Evolutionary conservation across 2,797 vertebrate species (phyloP).

Genomic region (Labroides dimidiatus): DNA sequence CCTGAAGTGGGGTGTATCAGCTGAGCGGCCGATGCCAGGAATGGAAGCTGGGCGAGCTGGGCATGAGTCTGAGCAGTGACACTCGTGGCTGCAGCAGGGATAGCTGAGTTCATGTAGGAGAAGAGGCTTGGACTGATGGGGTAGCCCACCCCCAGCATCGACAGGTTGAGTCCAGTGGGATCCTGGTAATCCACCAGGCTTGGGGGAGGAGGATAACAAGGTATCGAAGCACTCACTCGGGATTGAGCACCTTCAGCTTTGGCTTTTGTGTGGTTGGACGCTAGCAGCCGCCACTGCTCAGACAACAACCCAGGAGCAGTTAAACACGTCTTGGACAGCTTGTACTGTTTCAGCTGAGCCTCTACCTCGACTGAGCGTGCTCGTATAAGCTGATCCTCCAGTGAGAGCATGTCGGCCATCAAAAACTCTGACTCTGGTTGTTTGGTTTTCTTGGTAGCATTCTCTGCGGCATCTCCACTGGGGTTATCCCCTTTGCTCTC

Average conservation of each 20-base stretch:
- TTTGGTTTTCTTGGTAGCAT: slow-evolving; percentile 73
- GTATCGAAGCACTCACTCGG: slow-evolving; percentile 78
- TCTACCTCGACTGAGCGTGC: slow-evolving; percentile 87
- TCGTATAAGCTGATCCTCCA: slow-evolving; percentile 86
- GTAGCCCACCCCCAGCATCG: slow-evolving; percentile 92
- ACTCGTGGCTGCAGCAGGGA: slow-evolving; percentile 70
- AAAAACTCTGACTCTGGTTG: slow-evolving; percentile 85
- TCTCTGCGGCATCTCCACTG: slow-evolving; percentile 48
- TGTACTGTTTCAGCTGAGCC: slow-evolving; percentile 86
- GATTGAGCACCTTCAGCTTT: slow-evolving; percentile 74
- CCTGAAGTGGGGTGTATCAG: slow-evolving; percentile 84
- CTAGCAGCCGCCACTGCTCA: slow-evolving; percentile 90
- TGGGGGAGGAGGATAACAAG: slow-evolving; percentile 91
- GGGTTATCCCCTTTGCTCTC: slow-evolving; percentile 47
- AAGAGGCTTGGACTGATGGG: slow-evolving; percentile 90
- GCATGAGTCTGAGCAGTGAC: slow-evolving; percentile 77
- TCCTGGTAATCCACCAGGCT: slow-evolving; percentile 88
- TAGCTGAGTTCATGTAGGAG: slow-evolving; percentile 91
- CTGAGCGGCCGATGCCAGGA: slow-evolving; percentile 90
- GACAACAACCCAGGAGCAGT: slow-evolving; percentile 81
- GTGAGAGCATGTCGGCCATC: slow-evolving; percentile 89
- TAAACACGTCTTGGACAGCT: slow-evolving; percentile 85
- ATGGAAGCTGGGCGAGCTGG: slow-evolving; percentile 89
- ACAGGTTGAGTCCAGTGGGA: slow-evolving; percentile 90
- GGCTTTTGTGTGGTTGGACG: slow-evolving; percentile 79